These are phyloP conservation scores for Clarias batrachus DNA, from an alignment of 2,113 vertebrate species.

Conservation along the genomic window DNA sequence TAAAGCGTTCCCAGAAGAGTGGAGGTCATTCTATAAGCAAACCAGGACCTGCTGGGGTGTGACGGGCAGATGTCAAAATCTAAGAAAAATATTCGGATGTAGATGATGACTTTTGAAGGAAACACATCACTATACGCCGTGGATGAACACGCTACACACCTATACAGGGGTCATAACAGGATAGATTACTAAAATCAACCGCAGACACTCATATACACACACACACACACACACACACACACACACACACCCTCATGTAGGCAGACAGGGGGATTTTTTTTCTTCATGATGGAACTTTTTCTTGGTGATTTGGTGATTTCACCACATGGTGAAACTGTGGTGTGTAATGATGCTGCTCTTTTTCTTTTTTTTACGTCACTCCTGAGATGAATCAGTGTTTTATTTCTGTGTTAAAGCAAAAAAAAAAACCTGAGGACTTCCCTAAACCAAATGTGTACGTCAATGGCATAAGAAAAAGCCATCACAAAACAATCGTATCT, in stretches of 20 bases:
- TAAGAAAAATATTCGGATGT: too few relatives aligned
- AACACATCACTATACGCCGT: not conserved
- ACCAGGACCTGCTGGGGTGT: not conserved
- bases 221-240: not conserved
- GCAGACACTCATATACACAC: not conserved
- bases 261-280: not conserved
- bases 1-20: not conserved
- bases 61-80: not conserved
- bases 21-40: not conserved
- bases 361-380: not conserved
- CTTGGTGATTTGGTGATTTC: slow-evolving; percentile 12
- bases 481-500: not conserved
- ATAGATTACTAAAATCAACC: not conserved
- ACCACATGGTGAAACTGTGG: not conserved
- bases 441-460: not conserved
- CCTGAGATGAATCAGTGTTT: slow-evolving; percentile 10
- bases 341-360: not conserved
- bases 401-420: not conserved
- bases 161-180: not conserved
- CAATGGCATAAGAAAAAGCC: not conserved
- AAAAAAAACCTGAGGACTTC: not conserved
- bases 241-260: not conserved
- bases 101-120: not conserved
- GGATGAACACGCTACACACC: not conserved
- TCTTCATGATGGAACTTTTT: slow-evolving; percentile 24